Conservation (phyloP, 2,113 vertebrate species). For the Eira barbara region DNA sequence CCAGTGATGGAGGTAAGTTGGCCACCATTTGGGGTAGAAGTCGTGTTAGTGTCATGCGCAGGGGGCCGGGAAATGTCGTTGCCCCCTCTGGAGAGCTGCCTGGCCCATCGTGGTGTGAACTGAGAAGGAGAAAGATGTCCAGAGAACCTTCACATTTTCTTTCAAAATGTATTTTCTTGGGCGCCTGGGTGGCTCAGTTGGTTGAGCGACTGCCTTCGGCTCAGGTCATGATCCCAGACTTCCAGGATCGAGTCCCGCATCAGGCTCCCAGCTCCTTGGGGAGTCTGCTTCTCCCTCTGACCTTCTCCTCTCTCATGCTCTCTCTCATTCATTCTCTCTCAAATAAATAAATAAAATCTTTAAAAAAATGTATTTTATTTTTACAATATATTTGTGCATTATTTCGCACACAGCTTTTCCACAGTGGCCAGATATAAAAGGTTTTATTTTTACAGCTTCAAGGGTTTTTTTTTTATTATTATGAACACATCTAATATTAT, state of each 20-base stretch:
- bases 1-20: background rate
- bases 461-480: background rate
- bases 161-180: background rate
- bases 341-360: too few relatives aligned
- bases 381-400: background rate
- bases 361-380: background rate
- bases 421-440: background rate
- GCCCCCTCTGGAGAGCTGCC: background rate
- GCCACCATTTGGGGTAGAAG: background rate
- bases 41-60: background rate
- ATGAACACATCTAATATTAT: background rate
- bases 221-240: too few relatives aligned
- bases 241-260: too few relatives aligned
- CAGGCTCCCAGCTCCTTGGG: too few relatives aligned
- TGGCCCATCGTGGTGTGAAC: background rate
- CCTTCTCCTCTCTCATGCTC: too few relatives aligned
- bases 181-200: too few relatives aligned
- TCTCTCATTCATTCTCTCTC: too few relatives aligned
- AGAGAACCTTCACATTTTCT: background rate
- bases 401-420: conserved; percentile 10
- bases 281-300: too few relatives aligned
- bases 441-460: background rate
- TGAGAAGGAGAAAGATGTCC: background rate
- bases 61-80: background rate
- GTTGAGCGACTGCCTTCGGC: too few relatives aligned